These are phyloP conservation scores for Bucco capensis DNA, from an alignment of 2,113 vertebrate species.

Conservation along the genomic window DNA sequence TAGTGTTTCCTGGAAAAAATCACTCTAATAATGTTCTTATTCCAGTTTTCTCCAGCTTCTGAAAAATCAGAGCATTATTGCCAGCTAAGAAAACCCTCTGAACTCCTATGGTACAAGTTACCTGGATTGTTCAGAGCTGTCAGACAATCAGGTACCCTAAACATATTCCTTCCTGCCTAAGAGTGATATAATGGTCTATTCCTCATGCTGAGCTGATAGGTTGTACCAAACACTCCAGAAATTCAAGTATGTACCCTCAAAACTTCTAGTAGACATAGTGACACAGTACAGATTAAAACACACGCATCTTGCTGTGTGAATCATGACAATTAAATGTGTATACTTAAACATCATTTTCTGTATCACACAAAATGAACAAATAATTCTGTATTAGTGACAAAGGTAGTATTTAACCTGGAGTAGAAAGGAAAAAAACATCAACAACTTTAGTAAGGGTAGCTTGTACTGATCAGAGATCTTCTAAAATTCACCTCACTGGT, in stretches of 20 bases:
- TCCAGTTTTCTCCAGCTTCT: background rate
- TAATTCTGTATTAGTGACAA: background rate
- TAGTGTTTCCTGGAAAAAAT: background rate
- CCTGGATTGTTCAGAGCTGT: accelerated
- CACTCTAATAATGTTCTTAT: accelerated
- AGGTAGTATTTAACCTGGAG: background rate
- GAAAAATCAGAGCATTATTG: background rate
- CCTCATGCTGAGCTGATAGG: background rate
- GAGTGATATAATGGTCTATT: background rate
- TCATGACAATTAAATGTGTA: background rate
- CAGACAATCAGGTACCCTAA: background rate
- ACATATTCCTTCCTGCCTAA: background rate
- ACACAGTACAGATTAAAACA: background rate
- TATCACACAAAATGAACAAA: background rate
- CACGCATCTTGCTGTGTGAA: accelerated
- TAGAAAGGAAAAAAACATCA: background rate
- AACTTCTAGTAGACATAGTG: background rate
- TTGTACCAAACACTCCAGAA: background rate
- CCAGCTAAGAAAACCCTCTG: background rate
- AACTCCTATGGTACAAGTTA: background rate
- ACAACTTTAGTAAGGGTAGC: background rate
- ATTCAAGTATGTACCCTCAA: background rate
- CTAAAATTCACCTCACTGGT: background rate
- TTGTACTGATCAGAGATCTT: background rate
- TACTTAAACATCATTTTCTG: background rate